Conservation (phyloP, 1,140 invertebrate genomes). For the Drosophila persimilis region DNA sequence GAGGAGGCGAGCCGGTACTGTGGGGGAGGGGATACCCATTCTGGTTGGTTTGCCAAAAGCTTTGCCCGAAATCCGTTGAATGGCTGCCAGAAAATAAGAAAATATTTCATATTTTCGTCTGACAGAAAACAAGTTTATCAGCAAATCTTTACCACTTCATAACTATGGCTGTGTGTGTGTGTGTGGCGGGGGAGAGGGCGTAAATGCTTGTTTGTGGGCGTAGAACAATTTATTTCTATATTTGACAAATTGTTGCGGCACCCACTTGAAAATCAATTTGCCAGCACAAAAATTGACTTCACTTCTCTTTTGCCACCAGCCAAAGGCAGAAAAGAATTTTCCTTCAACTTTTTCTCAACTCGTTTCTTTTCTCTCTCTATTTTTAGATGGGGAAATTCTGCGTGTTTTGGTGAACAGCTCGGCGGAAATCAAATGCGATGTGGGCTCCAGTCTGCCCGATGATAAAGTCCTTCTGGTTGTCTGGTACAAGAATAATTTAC, state of each 20-base stretch:
- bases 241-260: slow-evolving; percentile 41
- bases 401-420: slow-evolving; percentile 84
- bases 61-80: slow-evolving; percentile 16
- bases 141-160: slow-evolving; percentile 10
- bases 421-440: slow-evolving; percentile 85
- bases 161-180: not conserved
- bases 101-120: slow-evolving; percentile 28
- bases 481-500: slow-evolving; percentile 86
- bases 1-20: no score
- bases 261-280: slow-evolving; percentile 49
- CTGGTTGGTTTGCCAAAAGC: slow-evolving; percentile 7
- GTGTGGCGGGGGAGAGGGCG: no score
- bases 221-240: slow-evolving; percentile 12
- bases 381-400: slow-evolving; percentile 80
- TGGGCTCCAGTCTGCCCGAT: slow-evolving; percentile 84
- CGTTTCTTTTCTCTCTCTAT: slow-evolving; percentile 2
- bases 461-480: slow-evolving; percentile 85
- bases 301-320: slow-evolving; percentile 11
- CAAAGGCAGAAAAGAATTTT: slow-evolving; percentile 16
- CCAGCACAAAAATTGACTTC: slow-evolving; percentile 39
- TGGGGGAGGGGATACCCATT: no score
- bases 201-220: slow-evolving; percentile 14
- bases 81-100: slow-evolving; percentile 38
- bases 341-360: not conserved
- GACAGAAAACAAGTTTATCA: slow-evolving; percentile 36